phyloP scores from a whole-genome alignment of 2,888 invertebrate genomes.

The Augochlorella aurata region DNA sequence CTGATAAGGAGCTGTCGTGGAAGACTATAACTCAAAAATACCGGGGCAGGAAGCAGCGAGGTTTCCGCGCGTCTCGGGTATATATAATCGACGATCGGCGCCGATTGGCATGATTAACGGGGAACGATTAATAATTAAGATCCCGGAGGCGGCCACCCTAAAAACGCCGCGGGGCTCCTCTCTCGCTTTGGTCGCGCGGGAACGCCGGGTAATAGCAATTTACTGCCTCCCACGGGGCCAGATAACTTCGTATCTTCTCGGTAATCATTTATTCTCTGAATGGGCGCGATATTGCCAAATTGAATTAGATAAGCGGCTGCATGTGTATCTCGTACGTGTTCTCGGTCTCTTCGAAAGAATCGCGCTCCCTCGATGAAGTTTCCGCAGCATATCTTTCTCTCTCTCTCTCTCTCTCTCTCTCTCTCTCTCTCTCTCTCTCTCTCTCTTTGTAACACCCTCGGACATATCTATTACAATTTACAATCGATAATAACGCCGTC shows the following conservation, averaged over 20 bases:
- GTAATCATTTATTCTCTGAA: constrained; percentile 81
- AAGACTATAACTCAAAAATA: constrained; percentile 17
- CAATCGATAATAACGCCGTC: constrained; percentile 6
- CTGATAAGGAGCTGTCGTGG: not conserved
- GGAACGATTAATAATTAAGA: constrained; percentile 79
- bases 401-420: no score
- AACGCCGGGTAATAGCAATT: constrained; percentile 79
- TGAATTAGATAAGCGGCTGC: constrained; percentile 80
- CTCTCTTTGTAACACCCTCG: not conserved
- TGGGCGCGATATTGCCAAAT: constrained; percentile 80
- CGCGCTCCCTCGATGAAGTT: not conserved
- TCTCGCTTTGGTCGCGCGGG: constrained; percentile 38
- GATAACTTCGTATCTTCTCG: constrained; percentile 81
- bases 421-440: not conserved
- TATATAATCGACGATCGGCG: constrained; percentile 54
- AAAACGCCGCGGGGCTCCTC: constrained; percentile 66
- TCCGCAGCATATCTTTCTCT: not conserved
- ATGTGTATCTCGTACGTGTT: constrained; percentile 71
- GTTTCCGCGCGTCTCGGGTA: constrained; percentile 39
- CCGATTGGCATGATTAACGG: constrained; percentile 68
- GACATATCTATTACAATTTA: constrained; percentile 35
- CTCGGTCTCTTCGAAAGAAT: constrained; percentile 37
- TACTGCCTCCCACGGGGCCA: constrained; percentile 80
- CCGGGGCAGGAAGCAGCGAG: constrained; percentile 9
- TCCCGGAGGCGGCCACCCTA: constrained; percentile 58